Base-by-base conservation (phyloP, 2,113 vertebrate species). In the Poeciliopsis turrubarensis region DNA sequence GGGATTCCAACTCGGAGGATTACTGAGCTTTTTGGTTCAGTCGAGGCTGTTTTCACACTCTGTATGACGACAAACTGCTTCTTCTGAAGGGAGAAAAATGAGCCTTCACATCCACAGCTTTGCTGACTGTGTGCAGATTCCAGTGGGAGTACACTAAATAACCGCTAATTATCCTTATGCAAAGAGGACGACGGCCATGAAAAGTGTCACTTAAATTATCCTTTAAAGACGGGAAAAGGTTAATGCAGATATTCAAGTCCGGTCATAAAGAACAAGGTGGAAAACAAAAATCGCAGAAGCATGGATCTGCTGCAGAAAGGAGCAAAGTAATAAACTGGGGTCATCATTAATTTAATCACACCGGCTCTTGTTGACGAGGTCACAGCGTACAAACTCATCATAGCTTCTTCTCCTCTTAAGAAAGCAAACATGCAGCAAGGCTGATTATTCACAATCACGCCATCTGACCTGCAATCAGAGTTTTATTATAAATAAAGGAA, bases 271-370 rank as follows among this genome's bases (percentile, higher is more conserved):
- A 11, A 17, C 11, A 62, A 54, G 25, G 32, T 34, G 57, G 26
- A 27, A 65, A 70, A 75, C 73, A 27, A 62, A 62, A 77, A 78
- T 73, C 61, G 63, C 2, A 5, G 3, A 74, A 29, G 39, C 31
- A 61, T 65, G 75, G 25, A 66, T 31, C 26, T 65, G 68, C 10
- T 31, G 47, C 14, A 9, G 44, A 41, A 77, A 9, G 54, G 62
- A 77, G 29, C n/a, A 66, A 72, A 63, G 78, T 79, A 76, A 84
- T 79, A 70, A 73, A 78, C 67, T 12, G 25, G 65, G 75, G 79
- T 87, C 77, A 61, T 2, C 57, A 34, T 66, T 81, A 81, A 91
- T 91, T 83, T 85, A 83, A 89, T 87, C 70, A 71, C 1, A 26
- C 77, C 78, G 65, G 41, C 27, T 80, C 68, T 47, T 72, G 65